Evolutionary conservation across 2,113 vertebrate species (phyloP), one percentile per base, ranked within the genome.

Genomic region (Cricetomys ansorgei): DNA sequence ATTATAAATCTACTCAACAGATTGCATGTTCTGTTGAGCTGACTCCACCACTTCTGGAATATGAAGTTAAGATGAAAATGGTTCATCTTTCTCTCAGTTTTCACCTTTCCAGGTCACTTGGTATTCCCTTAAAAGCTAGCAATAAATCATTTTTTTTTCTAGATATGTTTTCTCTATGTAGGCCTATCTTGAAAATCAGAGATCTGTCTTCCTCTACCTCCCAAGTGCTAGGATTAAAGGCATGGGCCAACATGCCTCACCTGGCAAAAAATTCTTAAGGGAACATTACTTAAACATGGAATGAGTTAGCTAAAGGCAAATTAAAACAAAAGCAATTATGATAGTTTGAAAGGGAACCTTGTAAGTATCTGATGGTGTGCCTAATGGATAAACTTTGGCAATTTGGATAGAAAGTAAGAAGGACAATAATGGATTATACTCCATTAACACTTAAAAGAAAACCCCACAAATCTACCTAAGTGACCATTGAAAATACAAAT

Each of bases 381-480:
- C 43, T 76, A 76, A 43, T 94, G 72, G 11, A 27, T 16, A 88
- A 83, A 91, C 2, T 19, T 57, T 55, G 11, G n/a, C 3, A 77
- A 88, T 65, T 17, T 79, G 76, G 25, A 4, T 50, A 87, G 77
- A 92, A 94, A 94, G 88, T 89, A 96, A 92, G 86, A 96, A 81
- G 67, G 31, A 59, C 12, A 91, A 75, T 55, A 88, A 72, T 40
- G 9, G 12, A 55, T 73, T 94, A 94, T 67, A 90, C 50, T 84
- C 13, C 3, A 88, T 77, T 12, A 59, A 59, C 0, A 76, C 40
- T 81, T 79, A 25, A 94, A 75, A 93, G n/a, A n/a, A 85, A 19
- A 31, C 21, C 67, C 55, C 4, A 27, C n/a, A 12, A 84, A n/a
- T 83, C 75, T 81, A 48, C 2, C 69, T 13, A 59, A 40, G 79